Evolutionary conservation across 1,140 invertebrate species (phyloP), one percentile per base, ranked within the genome.

Genomic region (Oryctes rhinoceros): DNA sequence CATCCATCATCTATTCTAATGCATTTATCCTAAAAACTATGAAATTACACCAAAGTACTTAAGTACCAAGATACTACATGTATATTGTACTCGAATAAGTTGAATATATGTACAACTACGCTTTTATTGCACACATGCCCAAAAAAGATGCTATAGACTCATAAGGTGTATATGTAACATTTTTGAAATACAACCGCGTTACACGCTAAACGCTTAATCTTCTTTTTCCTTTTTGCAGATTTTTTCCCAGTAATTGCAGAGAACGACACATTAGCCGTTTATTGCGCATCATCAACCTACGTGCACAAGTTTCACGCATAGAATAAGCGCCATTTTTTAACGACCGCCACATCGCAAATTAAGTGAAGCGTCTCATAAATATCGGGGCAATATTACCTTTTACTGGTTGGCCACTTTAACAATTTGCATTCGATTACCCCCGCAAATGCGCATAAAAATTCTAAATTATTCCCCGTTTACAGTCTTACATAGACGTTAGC

Each of bases 371-470:
- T 71, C 65, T 71, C 65, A 24, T 71, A 71, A 71, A 71, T 37
- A 71, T 71, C 65, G 9, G 20, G 30, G 18, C 5, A 9, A 71
- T 71, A 71, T 71, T 71, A 37, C 65, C 65, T 30, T 71, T 71
- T 71, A 37, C 65, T 59, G 53, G 53, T 37, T 37, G 65, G 65
- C 20, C 65, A 24, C 35, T 37, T 35, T 37, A 71, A 71, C 18
- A 71, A 71, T 71, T 71, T 35, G 20, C 65, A 71, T 71, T 71
- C 65, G 65, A 71, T 71, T 71, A 71, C 65, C 65, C 65, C 65
- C 65, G 11, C 65, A 37, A 71, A 71, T 13, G 20, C 65, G 65
- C 65, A 37, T 71, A 71, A 71, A 71, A 71, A 30, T 71, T 24
- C 65, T 71, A 71, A 35, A 71, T 71, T 20, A 71, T 71, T 4